phyloP scores from a whole-genome alignment of 92 coral and sea anemone genomes.

The Ricordea florida region DNA sequence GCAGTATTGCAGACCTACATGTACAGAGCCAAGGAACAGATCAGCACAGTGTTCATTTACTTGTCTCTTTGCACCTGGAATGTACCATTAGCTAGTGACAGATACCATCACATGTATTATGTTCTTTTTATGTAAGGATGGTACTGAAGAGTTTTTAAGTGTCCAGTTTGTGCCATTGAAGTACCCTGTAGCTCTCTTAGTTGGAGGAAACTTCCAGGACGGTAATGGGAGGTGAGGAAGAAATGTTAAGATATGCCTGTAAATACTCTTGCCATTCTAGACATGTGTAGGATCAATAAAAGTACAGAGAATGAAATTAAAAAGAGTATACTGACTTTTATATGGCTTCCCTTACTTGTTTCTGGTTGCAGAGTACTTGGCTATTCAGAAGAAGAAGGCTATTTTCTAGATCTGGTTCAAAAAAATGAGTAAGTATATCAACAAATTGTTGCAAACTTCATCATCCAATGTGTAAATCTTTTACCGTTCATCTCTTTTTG shows the following conservation, averaged over 20 bases:
- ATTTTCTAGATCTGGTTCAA: slow-evolving; percentile 39
- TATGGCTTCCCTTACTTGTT: neutral
- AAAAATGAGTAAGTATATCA: slow-evolving; percentile 52
- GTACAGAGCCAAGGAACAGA: too few species aligned
- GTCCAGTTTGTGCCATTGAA: slow-evolving; percentile 40
- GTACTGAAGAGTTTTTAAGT: slow-evolving; percentile 52
- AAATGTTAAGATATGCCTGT: neutral
- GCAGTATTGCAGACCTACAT: too few species aligned
- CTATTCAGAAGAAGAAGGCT: slow-evolving; percentile 56
- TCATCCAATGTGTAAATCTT: too few species aligned
- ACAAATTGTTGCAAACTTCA: neutral
- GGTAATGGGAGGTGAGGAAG: slow-evolving; percentile 67
- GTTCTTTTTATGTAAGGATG: slow-evolving; percentile 27
- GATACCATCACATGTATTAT: too few species aligned
- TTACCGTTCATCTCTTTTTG: too few species aligned
- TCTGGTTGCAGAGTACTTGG: slow-evolving; percentile 49
- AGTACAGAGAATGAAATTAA: neutral
- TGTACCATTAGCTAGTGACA: too few species aligned
- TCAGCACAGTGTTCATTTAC: too few species aligned
- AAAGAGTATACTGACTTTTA: neutral
- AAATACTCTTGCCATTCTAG: too few species aligned
- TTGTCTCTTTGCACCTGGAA: too few species aligned
- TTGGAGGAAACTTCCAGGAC: slow-evolving; percentile 66
- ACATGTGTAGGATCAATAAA: too few species aligned
- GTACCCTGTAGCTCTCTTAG: slow-evolving; percentile 58